Percentiles rank a stretch among this genome's conserved stretches.
Conservation (phyloP, 2,888 invertebrate species). For the Microchrysa polita region DNA sequence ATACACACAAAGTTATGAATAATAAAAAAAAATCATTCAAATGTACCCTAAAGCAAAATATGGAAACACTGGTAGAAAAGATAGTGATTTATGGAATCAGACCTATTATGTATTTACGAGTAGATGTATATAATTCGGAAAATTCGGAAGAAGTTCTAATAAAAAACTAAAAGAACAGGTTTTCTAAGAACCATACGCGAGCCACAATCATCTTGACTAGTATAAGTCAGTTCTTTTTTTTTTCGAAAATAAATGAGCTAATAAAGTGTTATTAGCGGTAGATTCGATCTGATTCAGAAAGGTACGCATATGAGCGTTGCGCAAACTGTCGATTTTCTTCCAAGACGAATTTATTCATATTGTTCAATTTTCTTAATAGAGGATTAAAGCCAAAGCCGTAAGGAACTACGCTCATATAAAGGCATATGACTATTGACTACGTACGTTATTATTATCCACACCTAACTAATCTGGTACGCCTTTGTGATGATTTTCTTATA, state of each 20-base stretch:
- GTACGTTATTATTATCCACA: conserved; percentile 19
- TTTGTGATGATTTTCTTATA: too few relatives aligned
- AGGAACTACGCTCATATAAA: neutral
- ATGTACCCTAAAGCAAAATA: conserved; percentile 2
- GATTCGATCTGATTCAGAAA: conserved; percentile 33
- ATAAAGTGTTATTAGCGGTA: conserved; percentile 12
- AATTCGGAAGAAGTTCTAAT: neutral
- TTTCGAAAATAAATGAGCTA: neutral
- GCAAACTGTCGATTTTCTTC: conserved; percentile 10
- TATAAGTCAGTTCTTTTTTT: too few relatives aligned
- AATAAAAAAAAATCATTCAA: neutral
- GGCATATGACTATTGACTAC: neutral
- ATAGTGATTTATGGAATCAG: conserved; percentile 11
- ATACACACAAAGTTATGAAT: neutral
- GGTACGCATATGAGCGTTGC: conserved; percentile 30
- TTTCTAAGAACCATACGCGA: neutral
- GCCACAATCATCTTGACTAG: too few relatives aligned
- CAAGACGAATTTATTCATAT: conserved; percentile 22
- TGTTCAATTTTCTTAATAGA: conserved; percentile 25
- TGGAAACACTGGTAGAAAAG: conserved; percentile 7
- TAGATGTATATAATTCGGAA: too few relatives aligned
- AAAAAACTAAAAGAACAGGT: neutral
- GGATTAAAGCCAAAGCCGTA: neutral
- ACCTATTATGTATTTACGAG: conserved; percentile 11
- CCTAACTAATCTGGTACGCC: conserved; percentile 1